Base-by-base conservation (phyloP, 2,113 vertebrate genomes). In the Monopterus albus region DNA sequence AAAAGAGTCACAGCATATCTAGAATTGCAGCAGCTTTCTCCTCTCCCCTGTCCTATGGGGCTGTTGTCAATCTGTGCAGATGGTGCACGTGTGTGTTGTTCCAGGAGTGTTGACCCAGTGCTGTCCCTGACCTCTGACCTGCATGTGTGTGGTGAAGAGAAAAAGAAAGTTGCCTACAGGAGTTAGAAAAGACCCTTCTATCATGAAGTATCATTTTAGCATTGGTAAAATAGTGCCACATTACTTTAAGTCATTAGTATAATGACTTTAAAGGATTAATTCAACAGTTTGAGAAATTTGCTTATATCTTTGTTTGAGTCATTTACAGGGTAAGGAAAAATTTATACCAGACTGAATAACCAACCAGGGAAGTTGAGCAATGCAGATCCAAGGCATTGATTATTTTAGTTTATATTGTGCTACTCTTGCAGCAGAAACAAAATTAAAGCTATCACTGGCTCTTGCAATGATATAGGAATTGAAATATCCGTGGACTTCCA, bases 21-120 rank as follows among this genome's bases (percentile, higher is more conserved):
- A 59, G 80, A 72, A 79, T 78, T 72, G 47, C 55, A 39, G 3
- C 28, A 26, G 49, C 58, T 18, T 36, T 56, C 45, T 66, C 62
- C 50, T 28, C 29, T 8, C 42, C 62, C 45, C 2, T 25, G 26
- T 55, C 33, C 68, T 42, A 13, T 45, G 26, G 4, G 40, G 64
- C 61, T 67, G 36, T 47, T 47, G 60, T 43, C 64, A 52, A 4
- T 66, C 56, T 47, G n/a, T 3, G 40, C 20, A 45, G 67, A 83
- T 52, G 64, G 56, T 60, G 42, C 23, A 31, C 49, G 53, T 51
- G 43, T 5, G 7, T 28, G 58, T 12, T 49, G 33, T 26, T 52
- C 36, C 28, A 45, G 25, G 25, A 35, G 11, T 17, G n/a, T 35
- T 62, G 60, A 52, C 15, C 5, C 3, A 0, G 1, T 39, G 13